Conservation (phyloP, 2,888 invertebrate genomes). For the Liposcelis brunnea region DNA sequence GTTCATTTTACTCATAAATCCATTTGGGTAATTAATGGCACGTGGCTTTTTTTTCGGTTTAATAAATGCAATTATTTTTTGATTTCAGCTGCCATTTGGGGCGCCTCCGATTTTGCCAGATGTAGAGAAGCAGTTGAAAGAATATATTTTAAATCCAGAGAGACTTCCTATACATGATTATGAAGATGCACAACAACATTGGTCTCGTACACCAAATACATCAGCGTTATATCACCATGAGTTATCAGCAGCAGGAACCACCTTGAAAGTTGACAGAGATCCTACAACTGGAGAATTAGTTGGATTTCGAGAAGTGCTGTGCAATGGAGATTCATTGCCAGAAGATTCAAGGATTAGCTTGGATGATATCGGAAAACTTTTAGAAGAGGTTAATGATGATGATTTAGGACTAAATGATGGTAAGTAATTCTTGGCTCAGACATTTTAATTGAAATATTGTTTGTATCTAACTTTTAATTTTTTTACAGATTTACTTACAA, state of each 20-base stretch:
- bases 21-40: background rate
- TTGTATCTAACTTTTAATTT: constrained; percentile 1
- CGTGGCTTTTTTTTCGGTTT: too few species aligned
- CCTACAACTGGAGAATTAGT: constrained; percentile 56
- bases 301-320: constrained; percentile 42
- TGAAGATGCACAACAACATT: constrained; percentile 48
- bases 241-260: constrained; percentile 31
- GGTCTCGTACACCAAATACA: constrained; percentile 37
- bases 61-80: too few species aligned
- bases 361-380: background rate
- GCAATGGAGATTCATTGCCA: constrained; percentile 28
- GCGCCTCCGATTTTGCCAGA: constrained; percentile 48
- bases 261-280: constrained; percentile 48
- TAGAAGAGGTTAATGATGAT: background rate
- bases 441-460: background rate
- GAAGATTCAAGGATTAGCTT: constrained; percentile 3
- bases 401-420: background rate
- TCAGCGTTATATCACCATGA: constrained; percentile 34
- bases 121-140: constrained; percentile 42
- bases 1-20: too few species aligned
- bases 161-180: constrained; percentile 53
- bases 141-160: constrained; percentile 48
- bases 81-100: constrained; percentile 26
- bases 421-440: background rate
- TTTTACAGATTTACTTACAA: constrained; percentile 9